Evolutionary conservation across 2,113 vertebrate genomes (phyloP).

Genomic region (Halcyon malimbica): DNA sequence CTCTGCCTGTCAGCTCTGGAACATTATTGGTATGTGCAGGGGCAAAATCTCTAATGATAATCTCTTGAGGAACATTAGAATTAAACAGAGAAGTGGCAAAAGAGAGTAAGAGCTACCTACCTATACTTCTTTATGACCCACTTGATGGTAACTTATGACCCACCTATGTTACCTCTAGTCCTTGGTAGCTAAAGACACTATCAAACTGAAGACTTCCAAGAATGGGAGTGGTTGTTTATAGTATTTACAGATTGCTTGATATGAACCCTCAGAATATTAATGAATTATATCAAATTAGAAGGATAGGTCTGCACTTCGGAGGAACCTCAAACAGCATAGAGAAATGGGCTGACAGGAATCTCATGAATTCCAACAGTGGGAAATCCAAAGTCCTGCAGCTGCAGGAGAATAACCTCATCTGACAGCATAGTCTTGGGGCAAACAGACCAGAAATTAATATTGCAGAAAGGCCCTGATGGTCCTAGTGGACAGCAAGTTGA

Average conservation of each 20-base stretch:
- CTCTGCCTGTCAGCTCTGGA: not conserved
- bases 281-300: not conserved
- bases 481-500: not conserved
- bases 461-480: not conserved
- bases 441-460: not conserved
- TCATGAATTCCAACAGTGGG: not conserved
- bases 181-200: not conserved
- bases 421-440: not conserved
- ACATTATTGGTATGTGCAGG: not conserved
- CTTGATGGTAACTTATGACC: not conserved
- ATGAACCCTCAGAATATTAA: not conserved
- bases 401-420: not conserved
- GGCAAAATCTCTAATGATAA: not conserved
- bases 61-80: not conserved
- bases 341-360: not conserved
- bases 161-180: not conserved
- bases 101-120: not conserved
- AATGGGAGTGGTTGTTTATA: not conserved
- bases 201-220: not conserved
- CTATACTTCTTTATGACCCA: not conserved
- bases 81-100: not conserved
- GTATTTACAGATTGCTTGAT: not conserved
- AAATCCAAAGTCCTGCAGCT: not conserved
- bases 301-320: not conserved
- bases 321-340: not conserved